These are phyloP conservation scores for Netta rufina DNA, from an alignment of 2,797 vertebrate species.

Conservation along the genomic window DNA sequence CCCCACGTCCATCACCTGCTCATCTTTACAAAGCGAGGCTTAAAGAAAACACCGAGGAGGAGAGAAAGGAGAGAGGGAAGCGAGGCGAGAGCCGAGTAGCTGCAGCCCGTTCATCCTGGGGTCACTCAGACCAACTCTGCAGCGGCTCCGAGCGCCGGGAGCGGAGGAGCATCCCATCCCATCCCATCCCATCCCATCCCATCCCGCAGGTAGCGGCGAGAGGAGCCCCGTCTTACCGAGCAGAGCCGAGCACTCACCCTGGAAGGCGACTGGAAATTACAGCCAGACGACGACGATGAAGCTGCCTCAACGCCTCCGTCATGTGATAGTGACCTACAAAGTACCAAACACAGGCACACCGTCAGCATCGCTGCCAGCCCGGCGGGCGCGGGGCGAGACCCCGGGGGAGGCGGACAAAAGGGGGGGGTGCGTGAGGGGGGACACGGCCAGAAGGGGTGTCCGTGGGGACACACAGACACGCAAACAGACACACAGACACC, in stretches of 20 bases:
- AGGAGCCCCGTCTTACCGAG: conserved; percentile 9
- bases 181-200: neutral
- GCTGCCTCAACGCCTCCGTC: conserved; percentile 91
- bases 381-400: conserved; percentile 21
- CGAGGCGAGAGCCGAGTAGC: neutral
- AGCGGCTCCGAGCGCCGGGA: neutral
- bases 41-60: neutral
- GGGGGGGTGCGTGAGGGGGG: too few relatives aligned
- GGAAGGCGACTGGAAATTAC: conserved; percentile 90
- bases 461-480: too few relatives aligned
- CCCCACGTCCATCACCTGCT: conserved; percentile 12
- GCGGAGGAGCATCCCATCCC: conserved; percentile 15
- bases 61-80: neutral
- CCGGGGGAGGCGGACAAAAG: neutral
- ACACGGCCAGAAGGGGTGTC: too few relatives aligned
- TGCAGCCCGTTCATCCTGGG: neutral
- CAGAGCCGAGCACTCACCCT: conserved; percentile 86
- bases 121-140: conserved; percentile 11
- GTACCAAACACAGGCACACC: conserved; percentile 89
- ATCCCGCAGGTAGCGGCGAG: neutral
- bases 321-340: conserved; percentile 98
- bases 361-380: conserved; percentile 76
- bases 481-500: too few relatives aligned
- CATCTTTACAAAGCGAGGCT: neutral
- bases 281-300: conserved; percentile 89